These are phyloP conservation scores for Diacarnus erythraeanus DNA, from an alignment of 37 sponge, comb jelly and placozoan genomes.

Conservation along the genomic window DNA sequence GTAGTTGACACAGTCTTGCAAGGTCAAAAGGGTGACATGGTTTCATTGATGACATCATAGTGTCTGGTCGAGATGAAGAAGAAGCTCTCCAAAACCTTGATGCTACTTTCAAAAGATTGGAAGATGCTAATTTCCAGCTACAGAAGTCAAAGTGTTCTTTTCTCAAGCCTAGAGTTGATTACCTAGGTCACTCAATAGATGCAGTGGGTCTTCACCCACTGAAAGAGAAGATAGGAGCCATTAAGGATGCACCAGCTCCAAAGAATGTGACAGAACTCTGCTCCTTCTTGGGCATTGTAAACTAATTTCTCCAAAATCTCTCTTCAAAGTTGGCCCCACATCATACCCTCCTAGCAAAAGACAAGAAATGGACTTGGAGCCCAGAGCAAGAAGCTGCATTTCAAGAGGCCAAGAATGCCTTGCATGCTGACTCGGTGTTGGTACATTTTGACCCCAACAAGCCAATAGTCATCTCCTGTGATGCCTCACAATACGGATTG, in stretches of 20 bases:
- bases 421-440: too few species aligned
- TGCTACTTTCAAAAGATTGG: conserved; percentile 20
- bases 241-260: conserved; percentile 22
- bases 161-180: not conserved
- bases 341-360: too few species aligned
- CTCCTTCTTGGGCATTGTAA: conserved; percentile 20
- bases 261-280: conserved; percentile 27
- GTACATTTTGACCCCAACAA: too few species aligned
- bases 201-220: not conserved
- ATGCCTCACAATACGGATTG: too few species aligned
- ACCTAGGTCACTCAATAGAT: conserved; percentile 25
- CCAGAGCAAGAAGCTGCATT: too few species aligned
- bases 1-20: too few species aligned
- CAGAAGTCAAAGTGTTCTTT: conserved; percentile 27
- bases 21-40: too few species aligned
- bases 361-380: too few species aligned
- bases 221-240: conserved; percentile 1
- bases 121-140: conserved; percentile 3
- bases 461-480: too few species aligned
- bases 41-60: conserved; percentile 49
- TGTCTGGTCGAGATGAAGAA: conserved; percentile 23
- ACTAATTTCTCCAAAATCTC: too few species aligned
- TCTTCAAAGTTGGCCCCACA: too few species aligned
- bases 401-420: too few species aligned
- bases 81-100: conserved; percentile 25